Conservation (phyloP, 2,113 vertebrate species). For the Ameiurus melas region DNA sequence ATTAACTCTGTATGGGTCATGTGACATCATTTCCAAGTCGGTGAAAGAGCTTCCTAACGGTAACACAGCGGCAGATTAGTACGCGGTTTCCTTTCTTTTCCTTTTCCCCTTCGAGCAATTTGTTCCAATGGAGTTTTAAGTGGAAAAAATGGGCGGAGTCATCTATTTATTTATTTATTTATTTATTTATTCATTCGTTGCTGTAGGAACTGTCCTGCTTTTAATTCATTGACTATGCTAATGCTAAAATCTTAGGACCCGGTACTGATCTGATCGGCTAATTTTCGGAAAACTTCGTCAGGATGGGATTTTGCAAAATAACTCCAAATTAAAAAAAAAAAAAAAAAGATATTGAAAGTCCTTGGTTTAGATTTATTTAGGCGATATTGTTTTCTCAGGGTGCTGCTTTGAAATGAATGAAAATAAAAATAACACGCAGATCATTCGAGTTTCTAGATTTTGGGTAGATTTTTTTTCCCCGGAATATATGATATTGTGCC, state of each 20-base stretch:
- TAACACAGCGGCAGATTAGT: slow-evolving; percentile 7
- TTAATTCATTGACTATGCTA: background rate
- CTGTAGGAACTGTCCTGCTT: background rate
- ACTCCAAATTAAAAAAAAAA: background rate
- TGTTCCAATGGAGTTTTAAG: background rate
- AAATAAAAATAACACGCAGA: background rate
- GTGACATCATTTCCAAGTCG: slow-evolving; percentile 24
- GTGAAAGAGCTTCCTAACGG: slow-evolving; percentile 26
- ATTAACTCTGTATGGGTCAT: slow-evolving; percentile 32
- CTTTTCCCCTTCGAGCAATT: background rate
- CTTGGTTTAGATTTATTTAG: background rate
- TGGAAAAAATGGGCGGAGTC: background rate
- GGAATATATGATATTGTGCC: background rate
- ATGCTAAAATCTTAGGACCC: background rate
- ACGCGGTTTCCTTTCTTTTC: fast-evolving
- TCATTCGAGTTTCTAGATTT: background rate
- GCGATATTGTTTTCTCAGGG: background rate
- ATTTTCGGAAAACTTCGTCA: background rate
- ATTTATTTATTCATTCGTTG: background rate
- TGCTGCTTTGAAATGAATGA: background rate
- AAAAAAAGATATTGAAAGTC: background rate
- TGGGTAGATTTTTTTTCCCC: background rate
- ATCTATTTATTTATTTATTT: background rate
- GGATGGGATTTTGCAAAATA: background rate
- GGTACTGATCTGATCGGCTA: background rate